A percentile compares a stretch with the other conserved stretches of the same genome.
phyloP scores from a whole-genome alignment of 2,888 invertebrate genomes.

The Trichacis sp. region DNA sequence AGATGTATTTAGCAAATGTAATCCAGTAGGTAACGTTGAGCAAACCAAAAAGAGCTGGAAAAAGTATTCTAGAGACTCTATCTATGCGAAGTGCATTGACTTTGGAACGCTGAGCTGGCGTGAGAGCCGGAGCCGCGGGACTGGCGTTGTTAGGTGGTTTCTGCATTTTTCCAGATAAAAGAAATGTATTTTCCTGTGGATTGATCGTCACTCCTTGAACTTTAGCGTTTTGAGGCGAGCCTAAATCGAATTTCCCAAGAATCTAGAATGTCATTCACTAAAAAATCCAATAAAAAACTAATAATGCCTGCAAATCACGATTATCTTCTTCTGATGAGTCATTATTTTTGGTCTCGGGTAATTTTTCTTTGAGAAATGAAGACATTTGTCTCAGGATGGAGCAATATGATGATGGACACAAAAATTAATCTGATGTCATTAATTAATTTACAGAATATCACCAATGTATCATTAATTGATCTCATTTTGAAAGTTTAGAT shows the following conservation, averaged over 20 bases:
- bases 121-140: constrained; percentile 67
- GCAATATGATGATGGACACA: no score
- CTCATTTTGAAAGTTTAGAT: no score
- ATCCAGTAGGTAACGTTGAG: constrained; percentile 81
- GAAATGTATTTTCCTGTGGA: constrained; percentile 66
- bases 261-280: no score
- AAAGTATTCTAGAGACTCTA: constrained; percentile 78
- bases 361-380: no score
- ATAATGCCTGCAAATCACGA: no score
- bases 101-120: constrained; percentile 74
- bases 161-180: constrained; percentile 63
- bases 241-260: constrained; percentile 2
- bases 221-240: constrained; percentile 18
- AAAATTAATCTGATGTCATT: no score
- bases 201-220: constrained; percentile 50
- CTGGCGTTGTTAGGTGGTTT: constrained; percentile 54
- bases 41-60: constrained; percentile 78
- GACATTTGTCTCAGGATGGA: no score
- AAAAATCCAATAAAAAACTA: no score
- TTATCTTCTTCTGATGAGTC: no score
- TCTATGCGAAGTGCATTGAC: constrained; percentile 79
- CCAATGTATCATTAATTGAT: no score
- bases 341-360: no score
- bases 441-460: no score
- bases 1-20: constrained; percentile 79